Evolutionary conservation across 2,888 invertebrate genomes (phyloP).

Genomic region (Hedychridium roseum): DNA sequence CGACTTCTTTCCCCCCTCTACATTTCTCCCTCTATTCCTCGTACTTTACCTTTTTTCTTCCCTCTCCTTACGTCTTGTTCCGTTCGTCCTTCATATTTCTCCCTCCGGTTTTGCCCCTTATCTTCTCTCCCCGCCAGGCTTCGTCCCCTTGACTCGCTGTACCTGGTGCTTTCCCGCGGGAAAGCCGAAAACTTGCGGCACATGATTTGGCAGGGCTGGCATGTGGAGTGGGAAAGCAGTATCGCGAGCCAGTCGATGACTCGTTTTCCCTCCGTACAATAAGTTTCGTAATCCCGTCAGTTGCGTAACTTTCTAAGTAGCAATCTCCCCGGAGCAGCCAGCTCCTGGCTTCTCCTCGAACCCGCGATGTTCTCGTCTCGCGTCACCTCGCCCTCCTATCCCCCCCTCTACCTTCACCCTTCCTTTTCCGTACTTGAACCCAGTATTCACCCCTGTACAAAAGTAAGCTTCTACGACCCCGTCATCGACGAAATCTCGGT

Average conservation of each 20-base stretch:
- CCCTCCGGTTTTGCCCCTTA: background rate
- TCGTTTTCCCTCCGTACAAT: slow-evolving; percentile 33
- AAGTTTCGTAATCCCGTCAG: slow-evolving; percentile 43
- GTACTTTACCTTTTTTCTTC: slow-evolving; percentile 1
- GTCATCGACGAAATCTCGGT: too few relatives aligned
- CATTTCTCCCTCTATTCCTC: too few relatives aligned
- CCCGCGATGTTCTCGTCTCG: slow-evolving; percentile 1
- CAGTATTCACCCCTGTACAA: too few relatives aligned
- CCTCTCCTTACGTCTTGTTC: background rate
- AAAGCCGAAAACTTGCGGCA: slow-evolving; percentile 13
- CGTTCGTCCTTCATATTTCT: background rate
- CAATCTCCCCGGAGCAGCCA: slow-evolving; percentile 33
- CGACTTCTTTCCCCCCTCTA: too few relatives aligned
- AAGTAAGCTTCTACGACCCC: too few relatives aligned
- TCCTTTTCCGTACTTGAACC: too few relatives aligned
- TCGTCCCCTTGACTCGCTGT: background rate
- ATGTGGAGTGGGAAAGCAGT: slow-evolving; percentile 10
- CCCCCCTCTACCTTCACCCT: too few relatives aligned
- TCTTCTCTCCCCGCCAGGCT: background rate
- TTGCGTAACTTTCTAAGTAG: slow-evolving; percentile 42
- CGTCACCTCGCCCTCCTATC: too few relatives aligned
- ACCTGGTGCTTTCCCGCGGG: background rate
- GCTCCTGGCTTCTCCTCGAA: slow-evolving; percentile 18
- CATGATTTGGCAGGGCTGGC: slow-evolving; percentile 11
- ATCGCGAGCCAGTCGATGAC: slow-evolving; percentile 20